Evolutionary conservation across 2,113 vertebrate species (phyloP), one percentile per base, ranked within the genome.

Genomic region (Triplophysa rosa): DNA sequence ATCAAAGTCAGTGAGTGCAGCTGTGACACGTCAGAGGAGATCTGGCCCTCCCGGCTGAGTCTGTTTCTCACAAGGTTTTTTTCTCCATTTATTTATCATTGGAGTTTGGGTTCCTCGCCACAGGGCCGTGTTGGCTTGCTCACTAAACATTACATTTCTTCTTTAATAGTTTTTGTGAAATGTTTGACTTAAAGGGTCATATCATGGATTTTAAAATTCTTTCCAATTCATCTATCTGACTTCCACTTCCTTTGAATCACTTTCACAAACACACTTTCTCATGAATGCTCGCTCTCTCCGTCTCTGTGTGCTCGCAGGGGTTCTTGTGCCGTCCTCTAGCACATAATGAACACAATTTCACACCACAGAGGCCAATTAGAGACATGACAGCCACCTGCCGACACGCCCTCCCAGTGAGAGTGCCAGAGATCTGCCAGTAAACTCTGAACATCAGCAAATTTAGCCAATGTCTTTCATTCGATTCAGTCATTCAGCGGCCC

Each of bases 331-430:
- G 77, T 64, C 61, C 37, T 85, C 70, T 45, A 54, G 72, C 80
- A 69, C 78, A 80, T 83, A 80, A 78, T 78, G 78, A 83, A 85
- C 79, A 83, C 82, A 80, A 83, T 85, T 85, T 85, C 84, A 81
- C 82, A 81, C 77, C 74, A 81, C 70, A 81, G 82, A 83, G 75
- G 52, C 81, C 70, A 80, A 80, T 84, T 84, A 84, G 80, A 82
- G 78, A 80, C 80, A 84, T 84, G 81, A 84, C 80, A 82, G 78
- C 77, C 83, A 84, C 80, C 80, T 85, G 81, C 72, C 73, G 79
- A 59, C 84, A 52, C 71, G 75, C 81, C 78, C 56, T 72, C 68
- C 77, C 64, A 75, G 47, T 29, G 24, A 77, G 37, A 82, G 64
- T 2, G 2, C 10, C 54, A 76, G 17, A 77, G 45, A 64, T 21